phyloP scores from a whole-genome alignment of 2,888 invertebrate species.

The Euzetes globulus region DNA sequence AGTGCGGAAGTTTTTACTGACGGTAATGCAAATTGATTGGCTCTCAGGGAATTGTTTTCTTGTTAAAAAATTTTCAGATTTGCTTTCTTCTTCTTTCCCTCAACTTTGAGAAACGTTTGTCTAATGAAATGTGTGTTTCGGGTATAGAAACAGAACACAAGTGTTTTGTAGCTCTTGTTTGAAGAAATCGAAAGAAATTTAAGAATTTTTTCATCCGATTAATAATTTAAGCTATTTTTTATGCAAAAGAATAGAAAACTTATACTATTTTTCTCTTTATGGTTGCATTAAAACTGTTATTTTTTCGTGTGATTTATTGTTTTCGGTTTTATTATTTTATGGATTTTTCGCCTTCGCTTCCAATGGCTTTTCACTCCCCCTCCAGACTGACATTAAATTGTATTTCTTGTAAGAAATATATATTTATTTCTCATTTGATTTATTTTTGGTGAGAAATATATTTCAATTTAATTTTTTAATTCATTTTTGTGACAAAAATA shows the following conservation, averaged over 20 bases:
- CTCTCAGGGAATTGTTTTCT: slow-evolving; percentile 1
- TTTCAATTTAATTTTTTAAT: too few relatives aligned
- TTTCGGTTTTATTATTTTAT: slow-evolving; percentile 15
- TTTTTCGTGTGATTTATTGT: slow-evolving; percentile 11
- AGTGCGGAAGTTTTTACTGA: not conserved
- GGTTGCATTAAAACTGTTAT: not conserved
- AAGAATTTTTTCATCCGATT: not conserved
- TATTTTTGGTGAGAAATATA: too few relatives aligned
- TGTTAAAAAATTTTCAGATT: not conserved
- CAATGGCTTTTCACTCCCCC: not conserved
- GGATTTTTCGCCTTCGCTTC: not conserved
- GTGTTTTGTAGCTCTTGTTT: not conserved
- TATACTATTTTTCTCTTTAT: not conserved
- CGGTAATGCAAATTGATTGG: slow-evolving; percentile 26
- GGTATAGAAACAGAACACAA: not conserved
- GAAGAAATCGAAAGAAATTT: not conserved
- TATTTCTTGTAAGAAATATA: not conserved
- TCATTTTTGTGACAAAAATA: too few relatives aligned
- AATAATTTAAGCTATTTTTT: slow-evolving; percentile 5
- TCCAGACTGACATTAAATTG: not conserved
- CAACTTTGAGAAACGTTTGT: too few relatives aligned
- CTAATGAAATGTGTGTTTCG: not conserved
- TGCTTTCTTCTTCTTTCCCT: not conserved
- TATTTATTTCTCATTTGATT: not conserved
- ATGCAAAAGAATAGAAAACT: not conserved